Evolutionary conservation across 1,140 invertebrate genomes (phyloP).

Genomic region (Radopholus similis): DNA sequence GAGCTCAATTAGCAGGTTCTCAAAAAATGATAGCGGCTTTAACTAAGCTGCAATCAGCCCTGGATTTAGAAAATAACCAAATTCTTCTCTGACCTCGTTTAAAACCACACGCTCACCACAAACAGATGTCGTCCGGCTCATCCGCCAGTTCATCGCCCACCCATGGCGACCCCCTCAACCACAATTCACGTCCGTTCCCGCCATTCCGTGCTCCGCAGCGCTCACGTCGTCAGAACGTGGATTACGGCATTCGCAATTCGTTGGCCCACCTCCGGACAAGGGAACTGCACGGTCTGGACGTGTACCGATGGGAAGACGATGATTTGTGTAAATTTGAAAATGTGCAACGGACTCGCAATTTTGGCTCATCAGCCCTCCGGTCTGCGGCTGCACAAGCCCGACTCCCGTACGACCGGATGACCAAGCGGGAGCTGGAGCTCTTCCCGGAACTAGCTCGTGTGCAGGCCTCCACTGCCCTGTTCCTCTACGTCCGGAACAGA

Average conservation of each 20-base stretch:
- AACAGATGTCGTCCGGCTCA: constrained; percentile 3
- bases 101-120: no score
- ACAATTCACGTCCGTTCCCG: background rate
- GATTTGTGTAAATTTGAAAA: constrained; percentile 13
- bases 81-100: no score
- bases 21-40: no score
- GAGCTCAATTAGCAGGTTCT: no score
- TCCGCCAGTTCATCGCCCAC: background rate
- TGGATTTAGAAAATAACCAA: no score
- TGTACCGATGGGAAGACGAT: constrained; percentile 19
- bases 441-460: constrained; percentile 29
- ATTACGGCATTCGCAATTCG: constrained; percentile 9
- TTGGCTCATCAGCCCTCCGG: constrained; percentile 29
- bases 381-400: constrained; percentile 41
- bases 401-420: constrained; percentile 39
- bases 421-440: constrained; percentile 59
- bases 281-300: constrained; percentile 5
- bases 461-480: constrained; percentile 24
- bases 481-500: constrained; percentile 61
- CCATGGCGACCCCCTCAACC: background rate
- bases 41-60: no score
- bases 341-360: background rate
- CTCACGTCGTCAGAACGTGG: constrained; percentile 10
- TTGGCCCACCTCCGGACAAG: background rate
- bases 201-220: background rate